Evolutionary conservation across 2,888 invertebrate genomes (phyloP), one percentile per base, ranked within the genome.

Genomic region (Diarsia brunnea): DNA sequence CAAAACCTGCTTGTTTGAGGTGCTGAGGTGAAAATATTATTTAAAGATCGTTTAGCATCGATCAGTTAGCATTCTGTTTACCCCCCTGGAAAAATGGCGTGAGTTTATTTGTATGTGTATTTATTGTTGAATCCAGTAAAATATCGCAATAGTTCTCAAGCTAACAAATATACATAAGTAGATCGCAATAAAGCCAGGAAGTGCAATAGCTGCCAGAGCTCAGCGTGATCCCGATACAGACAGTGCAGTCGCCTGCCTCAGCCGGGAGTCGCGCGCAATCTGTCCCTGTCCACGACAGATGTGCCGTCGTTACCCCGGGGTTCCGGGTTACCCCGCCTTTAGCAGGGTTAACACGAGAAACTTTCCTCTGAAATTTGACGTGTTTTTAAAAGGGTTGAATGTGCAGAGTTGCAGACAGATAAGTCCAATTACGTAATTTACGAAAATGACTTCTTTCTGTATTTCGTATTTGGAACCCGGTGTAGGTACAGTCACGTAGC

Each of bases 211-310:
- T 61, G 70, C 71, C 71, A 81, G 55, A 21, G 60, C 53, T 76
- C 38, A 68, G 31, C 49, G 51, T 71, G 60, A 75, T 73, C 51
- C 66, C 51, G 61, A 85, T 49, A 67, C 75, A 69, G 75, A 81
- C 66, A 68, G 68, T 75, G 61, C 69, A 78, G 71, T 68, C 67
- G 79, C 66, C 66, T 71, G 73, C 73, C 63, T 21, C n/a, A 51
- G 49, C 43, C 72, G 74, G 65, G 66, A 78, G 76, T 82, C 64
- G 64, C 27, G 66, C 77, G 79, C 84, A 87, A 89, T 89, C 87
- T 88, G 87, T 89, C 83, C 76, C 75, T 85, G 89, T 85, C 84
- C 53, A 21, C 77, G 68, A 78, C 89, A 89, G 84, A 86, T 85
- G 84, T 72, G 72, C 79, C 79, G 53, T 70, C 75, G 75, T 81